Base-by-base conservation (phyloP, 35 echinoderm and acorn worm species). In the Holothuria glaberrima region DNA sequence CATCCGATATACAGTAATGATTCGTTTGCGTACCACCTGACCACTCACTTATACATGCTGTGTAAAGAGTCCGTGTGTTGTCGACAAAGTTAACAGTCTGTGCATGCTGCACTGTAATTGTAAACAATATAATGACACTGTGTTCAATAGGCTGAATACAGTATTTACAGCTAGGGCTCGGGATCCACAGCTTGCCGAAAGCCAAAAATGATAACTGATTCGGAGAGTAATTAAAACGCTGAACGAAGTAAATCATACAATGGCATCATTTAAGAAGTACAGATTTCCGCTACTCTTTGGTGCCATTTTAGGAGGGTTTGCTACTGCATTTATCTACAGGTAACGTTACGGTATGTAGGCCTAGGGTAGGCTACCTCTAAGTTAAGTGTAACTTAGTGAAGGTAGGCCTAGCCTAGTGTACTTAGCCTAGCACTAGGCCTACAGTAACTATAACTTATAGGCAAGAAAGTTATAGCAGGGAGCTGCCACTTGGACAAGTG, bases 241-340 rank as follows among this genome's bases (percentile, higher is more conserved):
- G 25, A 33, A 69, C 25, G 31, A 12, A 69, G 21, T 33, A 29
- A 19, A 19, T 69, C 66, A 6, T 24, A 57, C 56, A 21, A 84
- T 84, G 80, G 56, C 33, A 31, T 84, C 80, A 61, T 61, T 84
- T 33, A 63, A 48, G 52, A 84, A 57, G 59, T 84, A 84, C 57
- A 84, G 80, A 32, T 84, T 84, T 62, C 80, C 80, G 16, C 57
- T 84, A 62, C 80, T 84, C 32, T 84, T 84, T 84, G 80, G 80
- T 84, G 80, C 80, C 9, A 84, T 84, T 84, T 27, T 84, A 22
- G 59, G 80, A 61, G 80, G 80, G 25, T 84, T 84, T 32, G 31
- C 80, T 22, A 84, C 80, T 14, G 80, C 80, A 58, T 84, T 84
- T 61, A 63, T 84, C 29, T 84, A 84, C 80, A 84, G 80, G 80